These are phyloP conservation scores for Sciurus niger DNA, from an alignment of 2,113 vertebrate genomes.

Conservation along the genomic window DNA sequence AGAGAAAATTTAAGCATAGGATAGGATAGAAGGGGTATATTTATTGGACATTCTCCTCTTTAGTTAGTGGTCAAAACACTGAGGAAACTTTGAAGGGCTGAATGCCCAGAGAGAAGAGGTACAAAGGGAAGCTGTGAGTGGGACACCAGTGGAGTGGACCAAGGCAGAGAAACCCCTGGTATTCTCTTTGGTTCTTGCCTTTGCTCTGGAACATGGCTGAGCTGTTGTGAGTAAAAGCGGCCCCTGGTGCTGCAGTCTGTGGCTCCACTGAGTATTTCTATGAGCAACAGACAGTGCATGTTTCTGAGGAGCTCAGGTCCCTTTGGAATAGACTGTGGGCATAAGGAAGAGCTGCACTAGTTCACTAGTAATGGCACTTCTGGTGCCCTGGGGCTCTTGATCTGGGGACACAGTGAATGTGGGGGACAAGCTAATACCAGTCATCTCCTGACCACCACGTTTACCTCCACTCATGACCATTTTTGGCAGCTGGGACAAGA, in stretches of 20 bases:
- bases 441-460: neutral
- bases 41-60: neutral
- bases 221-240: neutral
- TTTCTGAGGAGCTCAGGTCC: neutral
- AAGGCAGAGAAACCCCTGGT: neutral
- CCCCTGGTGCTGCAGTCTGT: neutral
- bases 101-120: neutral
- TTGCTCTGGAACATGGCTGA: neutral
- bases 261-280: neutral
- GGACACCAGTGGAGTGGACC: neutral
- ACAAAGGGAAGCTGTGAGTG: neutral
- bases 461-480: neutral
- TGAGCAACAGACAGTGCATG: neutral
- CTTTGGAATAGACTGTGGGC: neutral
- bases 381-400: neutral
- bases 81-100: neutral
- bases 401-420: neutral
- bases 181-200: neutral
- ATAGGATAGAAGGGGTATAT: neutral
- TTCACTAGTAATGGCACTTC: neutral
- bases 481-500: neutral
- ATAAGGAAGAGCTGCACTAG: neutral
- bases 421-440: neutral
- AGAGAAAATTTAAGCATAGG: neutral
- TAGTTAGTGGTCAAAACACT: neutral